Evolutionary conservation across 35 echinoderm and acorn worm species (phyloP), one percentile per base, ranked within the genome.

Genomic region (Anneissia japonica): DNA sequence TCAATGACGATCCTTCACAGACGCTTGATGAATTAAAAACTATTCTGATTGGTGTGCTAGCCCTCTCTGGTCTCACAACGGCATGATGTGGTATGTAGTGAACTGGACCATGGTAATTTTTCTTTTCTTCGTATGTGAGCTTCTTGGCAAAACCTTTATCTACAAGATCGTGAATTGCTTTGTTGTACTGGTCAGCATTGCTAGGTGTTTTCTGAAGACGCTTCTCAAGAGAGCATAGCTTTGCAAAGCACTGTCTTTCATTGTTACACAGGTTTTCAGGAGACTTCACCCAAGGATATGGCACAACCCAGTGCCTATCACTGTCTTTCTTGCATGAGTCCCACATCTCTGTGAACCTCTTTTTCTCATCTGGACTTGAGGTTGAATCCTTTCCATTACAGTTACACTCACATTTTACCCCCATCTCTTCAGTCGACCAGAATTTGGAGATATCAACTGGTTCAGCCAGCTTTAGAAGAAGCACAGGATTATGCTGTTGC

Each of bases 41-140:
- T 43, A 93, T 86, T 11, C 91, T 73, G 16, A 93, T 74, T 80
- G 87, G 91, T 75, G 91, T 90, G 28, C 41, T 90, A 16, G 23
- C 86, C 81, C 64, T 90, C 26, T 38, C 87, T 26, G 43, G 51
- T 28, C 87, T 36, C 0, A 82, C 64, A 40, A 88, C 35, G 5
- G 77, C n/a, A 34, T 82, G 87, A 41, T 88, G 87, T 39, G 87
- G 43, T 33, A 88, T 82, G 46, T 88, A 88, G 34, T 88, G 78
- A 14, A 81, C 51, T 21, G 51, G 87, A 32, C 87, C 87, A 32
- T 37, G 31, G 46, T 88, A 88, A 16, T 46, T 30, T 0, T 7
- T 34, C 55, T 33, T 23, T 35, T 84, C 41, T 73, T 84, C 17
- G 1, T 84, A 21, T 26, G 43, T 72, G 12, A 84, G 26, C 34